Percentiles rank a stretch among this genome's conserved stretches.
Conservation (phyloP, 1,140 invertebrate genomes). For the Brachionus manjavacas region DNA sequence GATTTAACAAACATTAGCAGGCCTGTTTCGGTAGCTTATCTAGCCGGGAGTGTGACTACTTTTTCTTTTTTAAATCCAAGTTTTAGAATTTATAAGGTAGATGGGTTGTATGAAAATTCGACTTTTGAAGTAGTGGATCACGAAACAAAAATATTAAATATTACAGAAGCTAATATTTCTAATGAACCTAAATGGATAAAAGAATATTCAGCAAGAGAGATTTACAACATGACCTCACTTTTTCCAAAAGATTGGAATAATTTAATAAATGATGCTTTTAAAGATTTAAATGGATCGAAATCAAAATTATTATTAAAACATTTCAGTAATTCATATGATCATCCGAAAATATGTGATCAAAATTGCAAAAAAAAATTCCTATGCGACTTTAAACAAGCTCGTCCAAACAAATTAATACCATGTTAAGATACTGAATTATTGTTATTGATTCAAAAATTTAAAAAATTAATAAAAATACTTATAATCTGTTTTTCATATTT, state of each 20-base stretch:
- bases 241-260: conserved; percentile 33
- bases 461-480: too few species aligned
- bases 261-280: not conserved
- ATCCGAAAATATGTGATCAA: conserved; percentile 2
- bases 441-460: too few species aligned
- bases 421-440: not conserved
- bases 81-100: conserved; percentile 38
- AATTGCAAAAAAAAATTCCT: conserved; percentile 30
- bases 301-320: not conserved
- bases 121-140: conserved; percentile 35
- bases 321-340: conserved; percentile 2
- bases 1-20: conserved; percentile 48
- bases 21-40: conserved; percentile 79
- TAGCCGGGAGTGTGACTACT: conserved; percentile 84
- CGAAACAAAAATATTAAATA: conserved; percentile 24
- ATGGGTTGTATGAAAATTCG: conserved; percentile 10
- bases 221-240: not conserved
- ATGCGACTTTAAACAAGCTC: conserved; percentile 38
- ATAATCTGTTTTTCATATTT: too few species aligned
- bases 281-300: not conserved
- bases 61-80: conserved; percentile 58
- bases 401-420: not conserved
- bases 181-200: conserved; percentile 19
- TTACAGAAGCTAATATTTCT: not conserved
- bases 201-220: conserved; percentile 40